A percentile compares a stretch with the other conserved stretches of the same genome.
phyloP scores from a whole-genome alignment of 2,797 vertebrate genomes.

The Microctenopoma lineatum region DNA sequence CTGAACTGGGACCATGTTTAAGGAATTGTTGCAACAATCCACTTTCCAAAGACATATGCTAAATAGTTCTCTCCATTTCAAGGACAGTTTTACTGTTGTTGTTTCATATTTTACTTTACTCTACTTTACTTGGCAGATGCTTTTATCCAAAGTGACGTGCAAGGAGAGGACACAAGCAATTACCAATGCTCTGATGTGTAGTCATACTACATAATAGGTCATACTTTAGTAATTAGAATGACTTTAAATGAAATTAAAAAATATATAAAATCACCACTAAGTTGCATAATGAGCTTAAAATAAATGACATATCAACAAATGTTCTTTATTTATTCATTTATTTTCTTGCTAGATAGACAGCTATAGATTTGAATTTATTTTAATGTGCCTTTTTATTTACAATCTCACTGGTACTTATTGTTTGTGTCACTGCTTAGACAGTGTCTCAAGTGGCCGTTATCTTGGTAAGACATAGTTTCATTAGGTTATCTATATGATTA shows the following conservation, averaged over 20 bases:
- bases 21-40: background rate
- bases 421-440: no score
- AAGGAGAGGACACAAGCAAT: no score
- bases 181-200: background rate
- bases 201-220: background rate
- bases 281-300: background rate
- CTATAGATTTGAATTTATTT: constrained; percentile 1
- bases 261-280: background rate
- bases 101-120: background rate
- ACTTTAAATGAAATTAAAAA: background rate
- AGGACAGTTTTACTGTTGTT: background rate
- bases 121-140: no score
- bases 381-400: background rate
- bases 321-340: background rate
- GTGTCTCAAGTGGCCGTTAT: no score
- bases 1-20: background rate
- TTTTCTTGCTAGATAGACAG: background rate
- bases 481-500: no score
- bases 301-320: background rate
- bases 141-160: no score
- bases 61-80: background rate
- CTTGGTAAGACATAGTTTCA: no score
- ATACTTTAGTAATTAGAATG: no score
- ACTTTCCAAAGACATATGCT: no score
- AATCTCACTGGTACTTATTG: no score